Evolutionary conservation across 2,888 invertebrate genomes (phyloP), one percentile per base, ranked within the genome.

Genomic region (Helobdella robusta): DNA sequence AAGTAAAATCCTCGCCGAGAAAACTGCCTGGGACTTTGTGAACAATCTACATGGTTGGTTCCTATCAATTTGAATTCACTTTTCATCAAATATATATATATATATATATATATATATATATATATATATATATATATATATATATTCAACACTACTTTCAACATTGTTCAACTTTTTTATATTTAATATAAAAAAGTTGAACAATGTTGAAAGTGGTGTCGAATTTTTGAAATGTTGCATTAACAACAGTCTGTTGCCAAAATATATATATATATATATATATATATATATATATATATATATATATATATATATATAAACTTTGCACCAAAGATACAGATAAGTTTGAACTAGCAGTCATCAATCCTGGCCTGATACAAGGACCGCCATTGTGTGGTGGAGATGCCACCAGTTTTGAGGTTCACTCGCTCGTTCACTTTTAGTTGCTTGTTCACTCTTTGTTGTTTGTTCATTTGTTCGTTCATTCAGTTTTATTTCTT

Each of bases 1-100:
- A 70, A 81, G 81, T 68, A 83, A 83, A 72, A 80, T 81, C 8
- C 72, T 81, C 61, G 83, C 83, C 2, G 83, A 83, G 72, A 80
- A 79, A 69, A 80, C 81, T n/a, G 83, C 83, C 0, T 83, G 83
- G 83, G 80, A 61, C 30, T 46, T 25, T 46, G 18, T 61, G 44
- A 40, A 25, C 8, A 20, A 25, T 28, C 1, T 61, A 18, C 23
- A 23, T 25, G 36, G 54, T 36, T 25, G 28, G 46, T 25, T 4
- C 28, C 25, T 4, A 15, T 23, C 3, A 0, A 2, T 34, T 8
- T 64, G n/a, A n/a, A n/a, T n/a, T n/a, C n/a, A n/a, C n/a, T n/a
- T n/a, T n/a, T n/a, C n/a, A n/a, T n/a, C n/a, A 23, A 15, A 28
- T 48, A 1, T 25, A 50, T 15, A 30, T 23, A 0, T 35, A 20